Evolutionary conservation across 2,113 vertebrate species (phyloP).

Genomic region (Vimba vimba): DNA sequence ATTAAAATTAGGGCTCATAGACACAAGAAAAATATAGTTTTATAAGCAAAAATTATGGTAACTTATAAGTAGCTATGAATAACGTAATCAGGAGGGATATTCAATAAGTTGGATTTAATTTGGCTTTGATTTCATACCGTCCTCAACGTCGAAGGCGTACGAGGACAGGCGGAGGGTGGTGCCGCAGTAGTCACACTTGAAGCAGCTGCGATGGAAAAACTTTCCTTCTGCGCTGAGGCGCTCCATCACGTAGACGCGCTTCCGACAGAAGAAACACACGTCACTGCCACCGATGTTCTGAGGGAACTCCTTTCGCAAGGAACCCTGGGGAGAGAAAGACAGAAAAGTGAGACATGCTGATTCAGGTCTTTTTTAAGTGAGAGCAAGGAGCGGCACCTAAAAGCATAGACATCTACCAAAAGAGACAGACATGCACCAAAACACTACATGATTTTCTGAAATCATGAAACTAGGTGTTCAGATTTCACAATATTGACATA

Average conservation of each 20-base stretch:
- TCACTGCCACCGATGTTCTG: constrained; percentile 96
- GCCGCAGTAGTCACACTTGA: constrained; percentile 93
- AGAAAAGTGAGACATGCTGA: neutral
- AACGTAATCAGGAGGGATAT: neutral
- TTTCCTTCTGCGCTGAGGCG: constrained; percentile 94
- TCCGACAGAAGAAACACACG: constrained; percentile 94
- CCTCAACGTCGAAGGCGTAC: constrained; percentile 91
- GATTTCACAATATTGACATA: no score
- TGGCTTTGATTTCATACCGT: constrained; percentile 55
- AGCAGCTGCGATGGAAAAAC: constrained; percentile 99
- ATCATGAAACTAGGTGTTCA: neutral
- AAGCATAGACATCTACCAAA: neutral
- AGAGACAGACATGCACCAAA: neutral
- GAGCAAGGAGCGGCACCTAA: neutral
- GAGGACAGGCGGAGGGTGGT: constrained; percentile 92
- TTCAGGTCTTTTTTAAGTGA: neutral
- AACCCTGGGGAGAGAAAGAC: constrained; percentile 77
- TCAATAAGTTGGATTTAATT: neutral
- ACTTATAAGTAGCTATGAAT: neutral
- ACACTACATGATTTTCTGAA: neutral
- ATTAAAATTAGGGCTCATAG: neutral
- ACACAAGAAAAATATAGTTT: neutral
- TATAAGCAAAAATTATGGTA: neutral
- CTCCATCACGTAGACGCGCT: constrained; percentile 98
- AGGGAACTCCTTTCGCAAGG: constrained; percentile 93